Conservation (phyloP, 2,113 vertebrate species). For the Microcebus murinus region DNA sequence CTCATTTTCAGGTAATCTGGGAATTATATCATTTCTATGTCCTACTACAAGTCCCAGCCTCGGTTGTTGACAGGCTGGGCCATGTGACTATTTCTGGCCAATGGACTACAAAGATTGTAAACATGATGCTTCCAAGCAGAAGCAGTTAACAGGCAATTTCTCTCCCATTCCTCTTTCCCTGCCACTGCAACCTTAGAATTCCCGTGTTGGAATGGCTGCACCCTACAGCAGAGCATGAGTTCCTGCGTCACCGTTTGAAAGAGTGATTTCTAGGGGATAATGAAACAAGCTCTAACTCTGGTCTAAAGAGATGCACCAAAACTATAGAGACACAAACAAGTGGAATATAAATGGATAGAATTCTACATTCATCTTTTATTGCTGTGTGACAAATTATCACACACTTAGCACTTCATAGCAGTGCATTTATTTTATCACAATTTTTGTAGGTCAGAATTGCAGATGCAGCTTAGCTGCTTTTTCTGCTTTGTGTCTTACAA, state of each 20-base stretch:
- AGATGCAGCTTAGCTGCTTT: neutral
- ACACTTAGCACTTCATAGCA: too few relatives aligned
- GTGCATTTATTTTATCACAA: neutral
- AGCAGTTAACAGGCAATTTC: neutral
- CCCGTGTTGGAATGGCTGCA: neutral
- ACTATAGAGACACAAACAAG: neutral
- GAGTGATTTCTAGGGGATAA: neutral
- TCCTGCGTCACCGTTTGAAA: neutral
- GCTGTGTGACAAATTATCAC: neutral
- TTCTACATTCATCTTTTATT: neutral
- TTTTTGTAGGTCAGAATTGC: neutral
- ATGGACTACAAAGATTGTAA: neutral
- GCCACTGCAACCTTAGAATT: neutral
- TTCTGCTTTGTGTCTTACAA: neutral
- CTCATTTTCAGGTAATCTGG: neutral
- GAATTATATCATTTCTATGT: neutral
- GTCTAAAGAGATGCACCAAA: neutral
- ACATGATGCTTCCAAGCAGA: neutral
- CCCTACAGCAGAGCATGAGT: neutral
- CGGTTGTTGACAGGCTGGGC: neutral
- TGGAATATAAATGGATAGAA: neutral
- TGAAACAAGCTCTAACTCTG: neutral
- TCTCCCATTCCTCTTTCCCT: neutral
- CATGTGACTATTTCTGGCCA: neutral
- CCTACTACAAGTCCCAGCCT: rapidly evolving